Base-by-base conservation (phyloP, 2,888 invertebrate species). In the Drosophila robusta region DNA sequence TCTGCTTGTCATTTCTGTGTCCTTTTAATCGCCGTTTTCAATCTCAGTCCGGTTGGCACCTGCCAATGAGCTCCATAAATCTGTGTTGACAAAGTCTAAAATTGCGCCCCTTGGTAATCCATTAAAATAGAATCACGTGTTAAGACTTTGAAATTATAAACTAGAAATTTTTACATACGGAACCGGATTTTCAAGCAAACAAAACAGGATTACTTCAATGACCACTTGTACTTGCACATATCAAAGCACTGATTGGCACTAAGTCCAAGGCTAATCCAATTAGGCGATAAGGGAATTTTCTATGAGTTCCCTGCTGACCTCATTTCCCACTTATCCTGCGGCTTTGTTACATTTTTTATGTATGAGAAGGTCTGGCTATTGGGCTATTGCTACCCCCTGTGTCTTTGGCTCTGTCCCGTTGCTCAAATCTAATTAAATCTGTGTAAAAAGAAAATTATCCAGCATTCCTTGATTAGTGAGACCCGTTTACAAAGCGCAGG, bases 191-290 rank as follows among this genome's bases (percentile, higher is more conserved):
- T 26, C 12, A 3, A n/a, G 11, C 18, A 56, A 29, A 6, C 4
- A 1, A 22, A 29, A 16, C 12, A 18, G 1, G 12, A 2, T 11
- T 24, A 1, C 5, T 7, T 22, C 22, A 22, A 52, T 22, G n/a
- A 1, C 5, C 0, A 29, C n/a, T 22, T 12, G 7, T 55, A 64
- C 44, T n/a, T n/a, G n/a, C 4, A 2, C 3, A 49, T 47, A 32
- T 8, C 18, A 6, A 0, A 16, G 12, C 41, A 22, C 32, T 34
- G 44, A 66, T 29, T 47, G 9, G 32, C 55, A 32, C 45, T 54
- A 44, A 60, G 55, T 39, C 56, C 29, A 18, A 16, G 24, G 12
- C 56, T 76, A 75, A 76, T 76, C 76, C 63, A 63, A 75, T 75
- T 56, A 63, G 41, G 5, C 14, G 18, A 36, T 36, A 46, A 57